These are phyloP conservation scores for Eulacestoma nigropectus DNA, from an alignment of 2,113 vertebrate genomes.

Conservation along the genomic window DNA sequence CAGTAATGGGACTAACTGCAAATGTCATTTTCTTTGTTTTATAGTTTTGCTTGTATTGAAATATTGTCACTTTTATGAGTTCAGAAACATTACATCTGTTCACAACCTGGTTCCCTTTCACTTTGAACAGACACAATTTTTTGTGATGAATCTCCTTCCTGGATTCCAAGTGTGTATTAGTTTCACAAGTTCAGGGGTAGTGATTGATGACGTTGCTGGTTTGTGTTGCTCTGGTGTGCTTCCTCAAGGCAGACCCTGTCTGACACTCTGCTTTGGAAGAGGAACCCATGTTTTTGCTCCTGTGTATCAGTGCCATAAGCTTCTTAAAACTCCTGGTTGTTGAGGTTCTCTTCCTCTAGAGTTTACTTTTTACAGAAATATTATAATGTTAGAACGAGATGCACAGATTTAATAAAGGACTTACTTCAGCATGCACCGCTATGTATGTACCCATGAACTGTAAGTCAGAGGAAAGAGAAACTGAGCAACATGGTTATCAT, in stretches of 20 bases:
- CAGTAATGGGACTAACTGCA: background rate
- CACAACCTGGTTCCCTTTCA: constrained; percentile 23
- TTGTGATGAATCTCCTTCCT: constrained; percentile 39
- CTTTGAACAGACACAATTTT: constrained; percentile 19
- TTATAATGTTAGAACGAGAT: background rate
- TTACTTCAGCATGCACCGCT: background rate
- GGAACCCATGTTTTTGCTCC: background rate
- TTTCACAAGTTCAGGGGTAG: background rate
- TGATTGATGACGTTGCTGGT: constrained; percentile 11
- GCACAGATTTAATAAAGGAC: background rate
- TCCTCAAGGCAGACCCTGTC: background rate
- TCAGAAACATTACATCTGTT: constrained; percentile 52
- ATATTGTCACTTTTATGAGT: constrained; percentile 27
- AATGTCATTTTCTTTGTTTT: constrained; percentile 47
- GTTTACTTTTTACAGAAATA: background rate
- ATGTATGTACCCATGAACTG: background rate
- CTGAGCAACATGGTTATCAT: background rate
- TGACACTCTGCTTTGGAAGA: background rate
- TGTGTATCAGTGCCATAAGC: background rate
- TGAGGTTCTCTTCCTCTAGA: background rate
- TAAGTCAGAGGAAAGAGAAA: background rate
- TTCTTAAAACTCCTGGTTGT: background rate
- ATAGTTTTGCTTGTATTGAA: constrained; percentile 23
- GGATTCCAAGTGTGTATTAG: background rate
- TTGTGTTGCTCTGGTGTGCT: background rate